phyloP scores from a whole-genome alignment of 2,113 vertebrate genomes.

The Phoenicopterus ruber region DNA sequence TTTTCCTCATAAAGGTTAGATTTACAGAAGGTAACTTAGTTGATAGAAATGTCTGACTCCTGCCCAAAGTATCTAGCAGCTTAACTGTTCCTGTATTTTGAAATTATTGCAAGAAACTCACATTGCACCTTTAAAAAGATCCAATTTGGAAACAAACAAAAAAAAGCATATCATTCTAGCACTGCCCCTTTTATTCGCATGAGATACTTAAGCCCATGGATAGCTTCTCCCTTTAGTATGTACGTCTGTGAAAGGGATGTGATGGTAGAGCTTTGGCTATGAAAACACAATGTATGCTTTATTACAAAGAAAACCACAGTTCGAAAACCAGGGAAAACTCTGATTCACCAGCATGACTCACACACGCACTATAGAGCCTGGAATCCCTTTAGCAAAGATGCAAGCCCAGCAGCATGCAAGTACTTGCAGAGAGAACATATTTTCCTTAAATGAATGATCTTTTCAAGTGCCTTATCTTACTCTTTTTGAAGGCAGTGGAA shows the following conservation, averaged over 20 bases:
- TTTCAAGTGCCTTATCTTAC: constrained; percentile 39
- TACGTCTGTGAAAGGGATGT: neutral
- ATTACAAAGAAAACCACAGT: constrained; percentile 70
- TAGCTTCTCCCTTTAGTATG: neutral
- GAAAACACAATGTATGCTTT: constrained; percentile 60
- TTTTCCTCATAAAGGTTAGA: neutral
- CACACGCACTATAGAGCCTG: neutral
- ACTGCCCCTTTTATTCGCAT: neutral
- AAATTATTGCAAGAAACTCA: neutral
- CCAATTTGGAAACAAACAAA: neutral
- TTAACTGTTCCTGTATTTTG: neutral
- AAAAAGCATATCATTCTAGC: neutral
- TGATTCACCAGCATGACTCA: constrained; percentile 77
- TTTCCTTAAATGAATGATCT: constrained; percentile 32
- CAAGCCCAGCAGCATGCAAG: constrained; percentile 40
- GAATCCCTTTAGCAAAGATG: constrained; percentile 34
- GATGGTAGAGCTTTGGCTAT: constrained; percentile 28
- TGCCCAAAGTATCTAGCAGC: neutral
- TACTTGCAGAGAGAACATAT: constrained; percentile 51
- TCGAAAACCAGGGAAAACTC: constrained; percentile 44
- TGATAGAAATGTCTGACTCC: neutral
- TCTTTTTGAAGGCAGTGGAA: neutral
- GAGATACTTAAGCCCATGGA: neutral
- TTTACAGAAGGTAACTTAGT: neutral
- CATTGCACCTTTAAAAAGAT: neutral